phyloP scores from a whole-genome alignment of 2,797 vertebrate species.

The Sebastes matsubarae region DNA sequence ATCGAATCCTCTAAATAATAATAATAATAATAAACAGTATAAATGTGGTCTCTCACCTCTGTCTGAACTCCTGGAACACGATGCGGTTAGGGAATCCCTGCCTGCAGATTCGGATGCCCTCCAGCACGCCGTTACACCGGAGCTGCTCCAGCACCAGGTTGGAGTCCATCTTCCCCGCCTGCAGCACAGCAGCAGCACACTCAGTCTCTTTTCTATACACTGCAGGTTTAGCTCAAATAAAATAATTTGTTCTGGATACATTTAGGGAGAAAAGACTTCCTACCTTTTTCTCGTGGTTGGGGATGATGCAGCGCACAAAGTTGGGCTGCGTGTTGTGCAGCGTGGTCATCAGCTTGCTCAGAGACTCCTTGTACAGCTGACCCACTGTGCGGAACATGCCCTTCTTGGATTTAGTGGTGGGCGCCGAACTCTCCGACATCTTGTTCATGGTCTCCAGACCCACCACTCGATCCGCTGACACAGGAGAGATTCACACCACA shows the following conservation, averaged over 20 bases:
- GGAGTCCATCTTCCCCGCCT: constrained; percentile 95
- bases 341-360: constrained; percentile 96
- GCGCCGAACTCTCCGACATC: constrained; percentile 92
- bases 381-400: constrained; percentile 98
- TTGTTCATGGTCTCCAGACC: constrained; percentile 95
- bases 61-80: constrained; percentile 97
- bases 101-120: constrained; percentile 95
- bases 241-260: too few species aligned
- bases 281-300: constrained; percentile 96
- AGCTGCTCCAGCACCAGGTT: constrained; percentile 95
- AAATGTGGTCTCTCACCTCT: constrained; percentile 81
- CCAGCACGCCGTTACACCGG: constrained; percentile 94
- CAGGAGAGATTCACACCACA: not conserved
- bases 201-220: not conserved
- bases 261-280: not conserved
- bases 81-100: constrained; percentile 98
- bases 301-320: constrained; percentile 98
- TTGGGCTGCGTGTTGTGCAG: constrained; percentile 97
- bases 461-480: constrained; percentile 92
- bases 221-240: too few species aligned
- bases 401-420: constrained; percentile 93
- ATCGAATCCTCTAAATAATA: not conserved
- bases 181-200: not conserved
- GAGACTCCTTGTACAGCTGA: constrained; percentile 96
- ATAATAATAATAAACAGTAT: not conserved